A percentile compares a stretch with the other conserved stretches of the same genome.
Conservation (phyloP, 2,113 vertebrate genomes). For the Platichthys stellatus region DNA sequence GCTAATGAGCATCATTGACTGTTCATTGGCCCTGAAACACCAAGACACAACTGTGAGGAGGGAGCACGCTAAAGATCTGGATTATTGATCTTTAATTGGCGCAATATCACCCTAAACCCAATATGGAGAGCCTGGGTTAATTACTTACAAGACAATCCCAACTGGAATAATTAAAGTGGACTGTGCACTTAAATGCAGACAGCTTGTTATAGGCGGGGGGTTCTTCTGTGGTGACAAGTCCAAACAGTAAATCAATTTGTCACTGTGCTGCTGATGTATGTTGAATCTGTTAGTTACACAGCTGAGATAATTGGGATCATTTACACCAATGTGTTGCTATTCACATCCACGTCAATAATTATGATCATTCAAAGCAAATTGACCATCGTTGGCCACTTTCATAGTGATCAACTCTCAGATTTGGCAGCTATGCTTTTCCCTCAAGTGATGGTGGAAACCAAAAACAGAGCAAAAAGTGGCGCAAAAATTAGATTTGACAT, state of each 20-base stretch:
- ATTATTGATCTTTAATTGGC: slow-evolving; percentile 73
- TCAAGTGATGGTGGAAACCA: too few relatives aligned
- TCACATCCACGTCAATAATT: background rate
- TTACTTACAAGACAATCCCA: slow-evolving; percentile 60
- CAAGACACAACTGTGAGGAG: slow-evolving; percentile 38
- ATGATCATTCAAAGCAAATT: background rate
- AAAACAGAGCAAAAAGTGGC: too few relatives aligned
- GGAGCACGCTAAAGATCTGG: slow-evolving; percentile 45
- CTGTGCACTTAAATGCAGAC: slow-evolving; percentile 28
- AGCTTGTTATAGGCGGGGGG: slow-evolving; percentile 25
- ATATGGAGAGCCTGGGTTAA: slow-evolving; percentile 53
- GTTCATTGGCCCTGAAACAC: slow-evolving; percentile 41
- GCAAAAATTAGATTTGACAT: background rate
- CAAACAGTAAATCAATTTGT: slow-evolving; percentile 34
- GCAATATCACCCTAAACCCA: slow-evolving; percentile 43
- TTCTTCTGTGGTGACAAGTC: slow-evolving; percentile 22
- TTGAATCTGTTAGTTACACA: slow-evolving; percentile 2
- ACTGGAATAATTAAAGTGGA: slow-evolving; percentile 49
- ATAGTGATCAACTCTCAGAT: too few relatives aligned
- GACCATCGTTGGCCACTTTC: too few relatives aligned
- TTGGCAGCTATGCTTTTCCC: background rate
- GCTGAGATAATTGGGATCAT: slow-evolving; percentile 11
- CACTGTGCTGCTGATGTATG: slow-evolving; percentile 17
- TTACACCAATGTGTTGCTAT: background rate
- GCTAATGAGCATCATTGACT: slow-evolving; percentile 64